Percentiles rank a stretch among this genome's conserved stretches.
Conservation (phyloP, 2,797 vertebrate species). For the Apogon hyalosoma region DNA sequence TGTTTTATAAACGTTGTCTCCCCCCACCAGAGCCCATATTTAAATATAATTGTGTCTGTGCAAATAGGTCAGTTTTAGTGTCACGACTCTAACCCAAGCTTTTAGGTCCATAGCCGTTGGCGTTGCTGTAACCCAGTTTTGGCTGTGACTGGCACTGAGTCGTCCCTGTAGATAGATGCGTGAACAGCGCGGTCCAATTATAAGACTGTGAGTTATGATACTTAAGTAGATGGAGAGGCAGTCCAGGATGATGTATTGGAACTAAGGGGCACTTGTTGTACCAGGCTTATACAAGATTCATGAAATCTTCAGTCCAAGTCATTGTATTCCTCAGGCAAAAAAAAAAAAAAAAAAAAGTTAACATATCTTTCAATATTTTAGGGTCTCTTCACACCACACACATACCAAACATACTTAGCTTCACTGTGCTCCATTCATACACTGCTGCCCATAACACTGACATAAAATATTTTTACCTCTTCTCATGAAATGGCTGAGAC, state of each 20-base stretch:
- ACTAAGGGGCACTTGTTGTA: slow-evolving; percentile 47
- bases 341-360: too few species aligned
- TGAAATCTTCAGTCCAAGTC: background rate
- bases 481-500: too few species aligned
- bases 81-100: slow-evolving; percentile 6
- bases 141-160: slow-evolving; percentile 25
- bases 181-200: slow-evolving; percentile 29
- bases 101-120: slow-evolving; percentile 44
- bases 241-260: slow-evolving; percentile 2
- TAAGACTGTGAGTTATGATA: slow-evolving; percentile 8
- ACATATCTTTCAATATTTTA: too few species aligned
- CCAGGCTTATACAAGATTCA: background rate
- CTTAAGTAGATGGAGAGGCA: background rate
- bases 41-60: background rate
- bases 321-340: too few species aligned
- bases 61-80: slow-evolving; percentile 12
- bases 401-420: too few species aligned
- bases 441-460: too few species aligned
- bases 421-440: too few species aligned
- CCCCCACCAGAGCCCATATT: background rate
- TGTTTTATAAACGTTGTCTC: background rate
- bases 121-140: slow-evolving; percentile 47
- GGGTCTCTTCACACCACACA: too few species aligned
- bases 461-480: too few species aligned
- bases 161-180: slow-evolving; percentile 12